Conservation (phyloP, 2,888 invertebrate genomes). For the Brachynemurus nebulosus region DNA sequence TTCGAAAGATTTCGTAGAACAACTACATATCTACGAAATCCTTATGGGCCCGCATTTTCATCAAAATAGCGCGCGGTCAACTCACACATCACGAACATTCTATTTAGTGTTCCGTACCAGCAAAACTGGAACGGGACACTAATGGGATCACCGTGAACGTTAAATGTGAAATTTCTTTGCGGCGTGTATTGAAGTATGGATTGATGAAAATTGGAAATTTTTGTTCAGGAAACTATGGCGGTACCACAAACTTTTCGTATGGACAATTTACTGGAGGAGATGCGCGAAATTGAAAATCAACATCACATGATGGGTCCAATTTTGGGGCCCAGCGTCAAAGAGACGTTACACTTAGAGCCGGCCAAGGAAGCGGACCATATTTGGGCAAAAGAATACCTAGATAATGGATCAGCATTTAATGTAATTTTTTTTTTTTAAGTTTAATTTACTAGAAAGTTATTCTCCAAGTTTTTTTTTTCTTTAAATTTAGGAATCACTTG, state of each 20-base stretch:
- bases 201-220: neutral
- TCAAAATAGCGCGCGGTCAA: too few species aligned
- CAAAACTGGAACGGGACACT: too few species aligned
- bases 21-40: neutral
- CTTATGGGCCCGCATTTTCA: too few species aligned
- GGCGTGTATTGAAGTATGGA: too few species aligned
- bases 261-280: conserved; percentile 72
- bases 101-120: neutral
- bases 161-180: neutral
- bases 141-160: neutral
- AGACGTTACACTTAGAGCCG: conserved; percentile 28
- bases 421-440: conserved; percentile 22
- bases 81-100: too few species aligned
- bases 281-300: conserved; percentile 59
- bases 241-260: conserved; percentile 74
- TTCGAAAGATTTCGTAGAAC: neutral
- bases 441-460: neutral
- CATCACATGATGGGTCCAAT: conserved; percentile 33
- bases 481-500: conserved; percentile 27
- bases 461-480: conserved; percentile 24
- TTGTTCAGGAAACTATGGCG: conserved; percentile 34
- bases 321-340: conserved; percentile 32
- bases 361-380: conserved; percentile 25
- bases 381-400: conserved; percentile 41
- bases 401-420: conserved; percentile 34